Conservation (phyloP, 2,113 vertebrate genomes). For the Galeopterus variegatus region DNA sequence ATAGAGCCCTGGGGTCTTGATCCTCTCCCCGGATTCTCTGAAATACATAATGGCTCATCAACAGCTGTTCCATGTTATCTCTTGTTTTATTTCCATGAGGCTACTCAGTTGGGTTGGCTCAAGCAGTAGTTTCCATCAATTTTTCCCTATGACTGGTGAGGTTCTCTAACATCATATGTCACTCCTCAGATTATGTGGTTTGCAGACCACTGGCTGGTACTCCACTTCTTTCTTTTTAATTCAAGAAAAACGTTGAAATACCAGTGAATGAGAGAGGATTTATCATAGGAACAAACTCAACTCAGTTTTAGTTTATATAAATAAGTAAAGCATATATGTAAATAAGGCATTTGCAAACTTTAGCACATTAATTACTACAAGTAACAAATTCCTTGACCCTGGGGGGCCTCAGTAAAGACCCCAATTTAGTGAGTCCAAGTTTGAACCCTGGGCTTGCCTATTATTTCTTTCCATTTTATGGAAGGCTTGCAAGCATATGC, state of each 20-base stretch:
- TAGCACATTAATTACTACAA: neutral
- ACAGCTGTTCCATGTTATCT: neutral
- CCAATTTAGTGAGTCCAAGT: neutral
- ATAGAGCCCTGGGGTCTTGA: neutral
- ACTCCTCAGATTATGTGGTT: neutral
- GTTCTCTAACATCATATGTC: neutral
- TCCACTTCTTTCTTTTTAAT: neutral
- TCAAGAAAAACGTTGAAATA: neutral
- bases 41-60: neutral
- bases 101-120: neutral
- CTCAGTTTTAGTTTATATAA: neutral
- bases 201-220: neutral
- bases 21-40: neutral
- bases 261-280: neutral
- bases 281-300: neutral
- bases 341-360: neutral
- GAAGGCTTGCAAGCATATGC: neutral
- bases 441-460: neutral
- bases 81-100: no score
- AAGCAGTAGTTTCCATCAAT: neutral
- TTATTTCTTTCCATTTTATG: neutral
- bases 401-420: neutral
- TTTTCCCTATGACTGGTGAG: fast-evolving
- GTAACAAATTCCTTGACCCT: neutral
- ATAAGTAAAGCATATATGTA: neutral